These are phyloP conservation scores for Yponomeuta plumbellus DNA, from an alignment of 2,888 invertebrate species.

Conservation along the genomic window DNA sequence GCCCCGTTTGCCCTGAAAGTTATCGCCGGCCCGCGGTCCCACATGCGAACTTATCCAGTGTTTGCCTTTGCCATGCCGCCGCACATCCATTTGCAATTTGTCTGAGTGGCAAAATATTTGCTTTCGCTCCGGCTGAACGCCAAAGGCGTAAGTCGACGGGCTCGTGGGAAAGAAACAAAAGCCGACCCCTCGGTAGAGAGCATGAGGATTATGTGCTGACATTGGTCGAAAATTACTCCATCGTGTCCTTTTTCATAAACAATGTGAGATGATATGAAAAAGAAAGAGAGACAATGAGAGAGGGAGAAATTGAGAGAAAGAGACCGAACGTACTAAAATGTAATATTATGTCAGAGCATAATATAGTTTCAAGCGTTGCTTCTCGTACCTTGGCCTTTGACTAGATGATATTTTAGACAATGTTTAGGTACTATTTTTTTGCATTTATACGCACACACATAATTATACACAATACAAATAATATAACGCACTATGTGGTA, in stretches of 20 bases:
- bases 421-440: too few relatives aligned
- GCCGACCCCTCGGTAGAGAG: neutral
- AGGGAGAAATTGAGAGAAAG: neutral
- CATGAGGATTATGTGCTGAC: neutral
- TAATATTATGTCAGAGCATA: too few relatives aligned
- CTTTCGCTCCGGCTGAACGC: conserved; percentile 22
- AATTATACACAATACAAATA: too few relatives aligned
- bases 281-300: neutral
- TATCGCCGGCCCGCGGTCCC: neutral
- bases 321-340: too few relatives aligned
- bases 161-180: conserved; percentile 15
- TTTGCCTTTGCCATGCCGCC: conserved; percentile 25
- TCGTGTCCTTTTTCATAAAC: neutral
- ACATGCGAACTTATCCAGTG: conserved; percentile 9
- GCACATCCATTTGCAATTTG: conserved; percentile 37
- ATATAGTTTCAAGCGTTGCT: too few relatives aligned
- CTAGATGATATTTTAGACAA: too few relatives aligned
- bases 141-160: conserved; percentile 1
- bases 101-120: conserved; percentile 34
- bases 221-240: neutral
- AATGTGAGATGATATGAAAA: neutral
- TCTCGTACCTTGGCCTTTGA: too few relatives aligned
- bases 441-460: too few relatives aligned
- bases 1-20: conserved; percentile 3
- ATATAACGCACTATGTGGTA: too few relatives aligned